Conservation (phyloP, 2,113 vertebrate genomes). For the Semnopithecus entellus region DNA sequence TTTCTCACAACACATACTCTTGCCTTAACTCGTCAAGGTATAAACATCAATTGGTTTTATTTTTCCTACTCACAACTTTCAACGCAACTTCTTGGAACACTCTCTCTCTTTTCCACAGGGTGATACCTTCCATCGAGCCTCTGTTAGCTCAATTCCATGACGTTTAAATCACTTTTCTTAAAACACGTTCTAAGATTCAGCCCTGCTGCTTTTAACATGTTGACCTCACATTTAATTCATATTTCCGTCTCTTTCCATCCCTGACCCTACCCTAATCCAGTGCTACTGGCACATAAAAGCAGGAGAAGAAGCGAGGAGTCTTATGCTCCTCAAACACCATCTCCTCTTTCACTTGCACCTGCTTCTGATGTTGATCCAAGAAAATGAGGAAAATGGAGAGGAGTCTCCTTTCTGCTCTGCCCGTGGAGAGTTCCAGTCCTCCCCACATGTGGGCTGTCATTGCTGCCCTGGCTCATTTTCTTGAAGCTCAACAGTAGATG, state of each 20-base stretch:
- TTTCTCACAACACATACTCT: neutral
- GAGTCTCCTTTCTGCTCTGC: neutral
- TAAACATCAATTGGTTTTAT: neutral
- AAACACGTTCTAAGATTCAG: neutral
- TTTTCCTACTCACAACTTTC: neutral
- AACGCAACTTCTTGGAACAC: neutral
- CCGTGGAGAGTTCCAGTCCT: neutral
- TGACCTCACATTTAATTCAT: neutral
- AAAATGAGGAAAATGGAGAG: neutral
- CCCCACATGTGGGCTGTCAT: neutral
- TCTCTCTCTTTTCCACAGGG: neutral
- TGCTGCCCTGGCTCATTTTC: neutral
- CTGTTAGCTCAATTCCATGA: neutral
- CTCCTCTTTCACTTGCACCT: neutral
- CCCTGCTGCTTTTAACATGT: neutral
- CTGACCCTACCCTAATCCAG: neutral
- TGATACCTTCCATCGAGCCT: neutral
- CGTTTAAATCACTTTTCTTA: constrained; percentile 11
- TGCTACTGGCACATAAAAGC: neutral
- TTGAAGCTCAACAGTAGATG: neutral
- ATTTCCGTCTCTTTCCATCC: neutral
- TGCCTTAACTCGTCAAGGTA: neutral
- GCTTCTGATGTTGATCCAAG: neutral
- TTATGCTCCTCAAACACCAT: neutral
- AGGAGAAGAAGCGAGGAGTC: neutral